Base-by-base conservation (phyloP, 2,888 invertebrate species). In the Eristalinus sepulchralis region DNA sequence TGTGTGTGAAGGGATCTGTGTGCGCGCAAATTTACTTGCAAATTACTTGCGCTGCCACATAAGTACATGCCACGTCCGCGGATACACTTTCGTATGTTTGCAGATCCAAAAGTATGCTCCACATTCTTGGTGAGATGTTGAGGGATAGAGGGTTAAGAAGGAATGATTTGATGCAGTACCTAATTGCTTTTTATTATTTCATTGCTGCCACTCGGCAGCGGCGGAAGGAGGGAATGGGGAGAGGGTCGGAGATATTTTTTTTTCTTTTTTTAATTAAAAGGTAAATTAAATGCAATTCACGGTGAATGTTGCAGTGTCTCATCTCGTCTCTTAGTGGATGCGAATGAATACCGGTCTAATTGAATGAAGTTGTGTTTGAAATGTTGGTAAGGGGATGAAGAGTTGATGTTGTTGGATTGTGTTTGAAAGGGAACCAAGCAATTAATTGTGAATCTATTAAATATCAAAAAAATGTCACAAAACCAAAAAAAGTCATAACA, bases 111-210 rank as follows among this genome's bases (percentile, higher is more conserved):
- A 47, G 0, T 39, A 17, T 27, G 27, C 27, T 27, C 39, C 17
- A 47, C 17, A 17, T 47, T 8, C 8, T 8, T 17, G 47, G 8
- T 4, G 13, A 10, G 36, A 9, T 34, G 39, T 33, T 64, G n/a
- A 5, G 47, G 17, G 9, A 5, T 8, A 17, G 47, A 17, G 17
- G 17, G 47, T 17, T 17, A 47, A 67, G 33, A 67, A 0, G 33
- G 27, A 67, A 1, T 20, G 27, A 39, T 66, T 59, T 66, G 20
- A n/a, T 66, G 66, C 59, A 66, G 67, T 67, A n/a, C n/a, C n/a
- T n/a, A 67, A 67, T 76, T 67, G 67, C 67, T 67, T 53, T 47
- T 59, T 76, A 67, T 67, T 66, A 75, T 76, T 76, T 60, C 66
- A 60, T 17, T 13, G 55, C 24, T 34, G 34, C 24, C 3, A 20